Conservation (phyloP, 1,140 invertebrate genomes). For the Eupristina koningsbergeri region DNA sequence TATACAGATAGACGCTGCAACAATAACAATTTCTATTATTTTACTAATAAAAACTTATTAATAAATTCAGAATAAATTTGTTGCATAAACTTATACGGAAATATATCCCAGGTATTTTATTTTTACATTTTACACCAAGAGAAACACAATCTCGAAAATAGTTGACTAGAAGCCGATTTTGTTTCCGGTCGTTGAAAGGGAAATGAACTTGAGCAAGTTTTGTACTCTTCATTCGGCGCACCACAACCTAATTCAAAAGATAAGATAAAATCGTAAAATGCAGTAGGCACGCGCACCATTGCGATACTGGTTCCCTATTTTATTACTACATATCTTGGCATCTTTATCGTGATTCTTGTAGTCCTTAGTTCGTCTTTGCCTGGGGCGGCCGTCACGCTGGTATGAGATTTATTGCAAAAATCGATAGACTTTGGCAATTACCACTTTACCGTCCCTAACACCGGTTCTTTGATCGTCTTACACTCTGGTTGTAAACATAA, state of each 20-base stretch:
- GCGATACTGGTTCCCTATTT: slow-evolving; percentile 64
- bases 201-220: slow-evolving; percentile 2
- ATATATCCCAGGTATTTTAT: no score
- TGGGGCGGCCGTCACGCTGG: slow-evolving; percentile 37
- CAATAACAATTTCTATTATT: no score
- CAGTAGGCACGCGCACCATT: slow-evolving; percentile 57
- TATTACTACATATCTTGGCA: slow-evolving; percentile 59
- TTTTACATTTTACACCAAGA: background rate
- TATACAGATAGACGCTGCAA: no score
- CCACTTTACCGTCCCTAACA: slow-evolving; percentile 50
- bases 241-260: slow-evolving; percentile 65
- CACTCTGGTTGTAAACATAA: background rate
- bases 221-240: background rate
- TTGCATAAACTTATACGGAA: no score
- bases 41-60: no score
- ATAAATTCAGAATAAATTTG: no score
- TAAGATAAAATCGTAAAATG: slow-evolving; percentile 68
- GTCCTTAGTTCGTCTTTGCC: slow-evolving; percentile 16
- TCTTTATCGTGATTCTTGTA: slow-evolving; percentile 7
- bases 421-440: slow-evolving; percentile 69
- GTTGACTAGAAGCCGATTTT: background rate
- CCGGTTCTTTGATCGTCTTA: background rate
- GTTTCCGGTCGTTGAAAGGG: background rate
- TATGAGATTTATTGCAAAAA: slow-evolving; percentile 66
- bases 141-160: background rate